These are phyloP conservation scores for Salarias fasciatus DNA, from an alignment of 2,797 vertebrate species.

Conservation along the genomic window DNA sequence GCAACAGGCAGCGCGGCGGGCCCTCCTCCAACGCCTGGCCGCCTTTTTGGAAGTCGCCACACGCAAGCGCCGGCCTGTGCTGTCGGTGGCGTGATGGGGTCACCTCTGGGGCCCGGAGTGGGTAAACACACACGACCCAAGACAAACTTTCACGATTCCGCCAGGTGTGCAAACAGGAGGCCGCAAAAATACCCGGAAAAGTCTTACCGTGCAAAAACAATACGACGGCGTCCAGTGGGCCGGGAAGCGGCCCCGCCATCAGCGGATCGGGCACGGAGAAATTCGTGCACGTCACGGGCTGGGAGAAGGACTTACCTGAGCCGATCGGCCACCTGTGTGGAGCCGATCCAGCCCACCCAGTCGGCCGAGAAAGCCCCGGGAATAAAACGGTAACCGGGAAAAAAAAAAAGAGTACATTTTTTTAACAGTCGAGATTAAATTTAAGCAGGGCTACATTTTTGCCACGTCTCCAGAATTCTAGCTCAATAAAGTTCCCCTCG, in stretches of 20 bases:
- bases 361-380: slow-evolving; percentile 38
- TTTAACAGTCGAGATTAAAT: slow-evolving; percentile 43
- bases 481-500: slow-evolving; percentile 32
- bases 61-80: slow-evolving; percentile 72
- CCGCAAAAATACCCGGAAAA: slow-evolving; percentile 77
- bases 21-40: slow-evolving; percentile 71
- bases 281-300: slow-evolving; percentile 50
- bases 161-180: slow-evolving; percentile 82
- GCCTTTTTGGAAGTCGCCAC: slow-evolving; percentile 80
- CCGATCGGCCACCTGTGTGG: slow-evolving; percentile 42
- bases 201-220: slow-evolving; percentile 77
- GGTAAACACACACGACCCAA: slow-evolving; percentile 83
- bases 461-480: slow-evolving; percentile 26
- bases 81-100: slow-evolving; percentile 76
- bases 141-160: slow-evolving; percentile 81
- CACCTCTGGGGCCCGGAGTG: slow-evolving; percentile 77
- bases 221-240: slow-evolving; percentile 70
- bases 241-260: slow-evolving; percentile 32
- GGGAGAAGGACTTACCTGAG: slow-evolving; percentile 50
- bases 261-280: slow-evolving; percentile 21
- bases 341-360: slow-evolving; percentile 55
- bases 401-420: slow-evolving; percentile 34
- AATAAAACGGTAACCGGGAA: slow-evolving; percentile 55
- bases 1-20: slow-evolving; percentile 75
- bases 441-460: slow-evolving; percentile 28